Evolutionary conservation across 1,140 invertebrate genomes (phyloP), one percentile per base, ranked within the genome.

Genomic region (Goniozus legneri): DNA sequence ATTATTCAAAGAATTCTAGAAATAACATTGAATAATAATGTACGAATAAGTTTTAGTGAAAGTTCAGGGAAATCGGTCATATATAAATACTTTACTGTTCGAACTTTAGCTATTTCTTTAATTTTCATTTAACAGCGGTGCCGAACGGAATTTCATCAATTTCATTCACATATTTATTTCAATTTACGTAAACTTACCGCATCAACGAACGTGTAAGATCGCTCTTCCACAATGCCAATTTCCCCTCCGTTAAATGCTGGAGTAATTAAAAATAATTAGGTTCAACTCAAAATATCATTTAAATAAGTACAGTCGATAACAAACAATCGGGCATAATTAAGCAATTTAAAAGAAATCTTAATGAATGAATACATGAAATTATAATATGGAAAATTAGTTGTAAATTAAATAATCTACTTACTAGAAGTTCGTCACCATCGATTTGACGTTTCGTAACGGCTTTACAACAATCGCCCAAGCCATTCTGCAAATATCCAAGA

Each of bases 211-310:
- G 63, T 34, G 60, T 68, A 34, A 75, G 65, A 52, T 75, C 73
- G 44, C 59, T 64, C 61, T 73, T 75, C 73, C 73, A 75, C n/a
- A 73, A 56, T 20, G 65, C 50, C 45, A 75, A 56, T 56, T 74
- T 72, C 48, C 73, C 71, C 62, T 74, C 71, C 18, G 71, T 75
- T 58, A 75, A 72, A 65, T 74, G 71, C 73, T 75, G 62, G 38
- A 69, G 60, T 55, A 73, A 71, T 74, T 66, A 69, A 57, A 62
- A 62, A 50, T 51, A 67, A 72, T 75, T 67, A 66, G 60, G 43
- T 33, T 7, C 37, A 27, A 32, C 30, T 22, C 50, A 54, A 54
- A 51, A 60, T 38, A 35, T 37, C 7, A 37, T n/a, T 8, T 20
- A 4, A 37, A 20, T 19, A 10, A 7, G 21, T 12, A 34, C 8